Evolutionary conservation across 1,140 invertebrate species (phyloP), one percentile per base, ranked within the genome.

Genomic region (Helicoverpa armigera): DNA sequence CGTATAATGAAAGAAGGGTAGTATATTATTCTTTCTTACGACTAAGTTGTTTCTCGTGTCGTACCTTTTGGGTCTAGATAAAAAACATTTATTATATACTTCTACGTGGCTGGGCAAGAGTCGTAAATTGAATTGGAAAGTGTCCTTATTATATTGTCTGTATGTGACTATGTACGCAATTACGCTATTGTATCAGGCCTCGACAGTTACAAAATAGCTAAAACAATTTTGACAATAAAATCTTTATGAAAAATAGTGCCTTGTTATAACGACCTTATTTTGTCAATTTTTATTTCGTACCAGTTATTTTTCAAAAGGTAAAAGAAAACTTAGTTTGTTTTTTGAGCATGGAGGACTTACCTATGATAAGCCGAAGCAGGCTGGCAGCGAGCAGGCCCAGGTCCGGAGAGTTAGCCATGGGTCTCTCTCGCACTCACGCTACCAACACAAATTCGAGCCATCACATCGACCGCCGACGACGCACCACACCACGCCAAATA

Each of bases 391-490:
- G 84, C 83, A 94, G 88, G 85, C 92, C 91, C 84, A 95, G 86
- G 85, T 95, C 94, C 83, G 94, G 90, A 86, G 94, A 91, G 88
- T 95, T 94, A 94, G 93, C 94, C 94, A 95, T 95, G 87, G 88
- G 90, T 89, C 87, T 89, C 86, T 88, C 83, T 88, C 88, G 87
- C 83, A 85, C 83, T 74, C 81, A 65, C 84, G 84, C 86, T 78
- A 81, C 81, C 82, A 72, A 80, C 89, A 88, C 77, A 61, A 86
- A 77, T 77, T 87, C 79, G 81, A 82, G 89, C 90, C 92, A 93
- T 93, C 82, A 87, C 89, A 87, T 82, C 75, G 74, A 69, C 76
- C 65, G 74, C 79, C 82, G 77, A 53, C 73, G 67, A 63, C 61
- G 43, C 75, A 81, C 76, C 73, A 61, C 74, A 82, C 73, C 72